A percentile compares a stretch with the other conserved stretches of the same genome.
phyloP scores from a whole-genome alignment of 2,888 invertebrate genomes.

The Acanthococcus lagerstroemiae region DNA sequence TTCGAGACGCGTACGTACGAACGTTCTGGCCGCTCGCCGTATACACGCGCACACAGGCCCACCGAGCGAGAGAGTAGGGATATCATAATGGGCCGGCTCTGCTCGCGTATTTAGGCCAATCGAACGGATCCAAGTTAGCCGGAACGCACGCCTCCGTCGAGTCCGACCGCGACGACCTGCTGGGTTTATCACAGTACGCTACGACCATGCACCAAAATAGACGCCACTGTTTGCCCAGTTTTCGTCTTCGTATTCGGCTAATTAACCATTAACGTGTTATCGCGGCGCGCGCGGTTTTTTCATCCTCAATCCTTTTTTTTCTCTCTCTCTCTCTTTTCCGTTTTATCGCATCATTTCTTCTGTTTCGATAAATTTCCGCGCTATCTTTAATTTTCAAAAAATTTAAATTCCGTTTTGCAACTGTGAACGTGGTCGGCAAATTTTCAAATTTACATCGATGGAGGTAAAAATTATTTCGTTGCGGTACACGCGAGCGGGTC shows the following conservation, averaged over 20 bases:
- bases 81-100: conserved; percentile 26
- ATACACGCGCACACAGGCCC: no score
- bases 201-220: conserved; percentile 6
- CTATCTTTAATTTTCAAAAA: background rate
- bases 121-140: conserved; percentile 22
- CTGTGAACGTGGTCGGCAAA: no score
- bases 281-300: background rate
- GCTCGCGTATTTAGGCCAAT: conserved; percentile 26
- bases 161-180: conserved; percentile 17
- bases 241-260: conserved; percentile 15
- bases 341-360: background rate
- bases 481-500: no score
- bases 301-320: no score
- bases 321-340: no score
- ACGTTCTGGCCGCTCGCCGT: no score
- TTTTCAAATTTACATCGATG: no score
- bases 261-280: conserved; percentile 13
- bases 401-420: no score
- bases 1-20: no score
- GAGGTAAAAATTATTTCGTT: no score
- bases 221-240: conserved; percentile 11
- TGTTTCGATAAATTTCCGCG: background rate
- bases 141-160: conserved; percentile 10
- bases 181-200: conserved; percentile 13
- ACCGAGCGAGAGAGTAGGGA: no score